A percentile compares a stretch with the other conserved stretches of the same genome.
Conservation (phyloP, 2,888 invertebrate genomes). For the Mantis religiosa region DNA sequence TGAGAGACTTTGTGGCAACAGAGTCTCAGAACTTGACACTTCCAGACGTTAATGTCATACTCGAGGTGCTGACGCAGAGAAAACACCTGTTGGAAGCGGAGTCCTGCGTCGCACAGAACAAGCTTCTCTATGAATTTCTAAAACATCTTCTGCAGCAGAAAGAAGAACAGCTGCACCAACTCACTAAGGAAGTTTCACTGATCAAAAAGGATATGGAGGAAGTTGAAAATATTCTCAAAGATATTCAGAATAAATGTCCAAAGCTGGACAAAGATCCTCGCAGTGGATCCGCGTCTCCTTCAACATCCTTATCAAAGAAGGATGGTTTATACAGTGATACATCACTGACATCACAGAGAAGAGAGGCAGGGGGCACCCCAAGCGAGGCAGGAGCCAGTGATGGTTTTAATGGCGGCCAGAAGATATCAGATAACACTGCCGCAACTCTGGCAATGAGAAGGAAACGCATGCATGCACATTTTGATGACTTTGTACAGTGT, state of each 20-base stretch:
- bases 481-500: conserved; percentile 83
- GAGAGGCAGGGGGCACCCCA: conserved; percentile 28
- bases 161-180: conserved; percentile 60
- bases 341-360: conserved; percentile 23
- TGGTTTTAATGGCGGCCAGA: conserved; percentile 36
- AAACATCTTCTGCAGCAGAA: conserved; percentile 71
- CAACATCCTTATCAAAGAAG: conserved; percentile 20
- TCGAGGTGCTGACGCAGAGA: conserved; percentile 72
- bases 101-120: conserved; percentile 72
- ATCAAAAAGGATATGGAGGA: conserved; percentile 69
- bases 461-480: conserved; percentile 76
- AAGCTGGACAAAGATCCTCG: conserved; percentile 48
- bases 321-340: conserved; percentile 1
- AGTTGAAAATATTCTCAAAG: conserved; percentile 61
- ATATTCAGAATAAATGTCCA: conserved; percentile 56
- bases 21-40: conserved; percentile 69
- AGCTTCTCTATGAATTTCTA: conserved; percentile 79
- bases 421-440: conserved; percentile 36
- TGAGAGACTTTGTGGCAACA: conserved; percentile 61
- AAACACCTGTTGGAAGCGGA: conserved; percentile 79
- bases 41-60: conserved; percentile 75
- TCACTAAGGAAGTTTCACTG: conserved; percentile 66
- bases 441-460: conserved; percentile 63
- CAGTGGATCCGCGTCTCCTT: background rate
- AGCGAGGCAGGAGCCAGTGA: conserved; percentile 31